Evolutionary conservation across 1,140 invertebrate genomes (phyloP).

Genomic region (Scaptomyza montana): DNA sequence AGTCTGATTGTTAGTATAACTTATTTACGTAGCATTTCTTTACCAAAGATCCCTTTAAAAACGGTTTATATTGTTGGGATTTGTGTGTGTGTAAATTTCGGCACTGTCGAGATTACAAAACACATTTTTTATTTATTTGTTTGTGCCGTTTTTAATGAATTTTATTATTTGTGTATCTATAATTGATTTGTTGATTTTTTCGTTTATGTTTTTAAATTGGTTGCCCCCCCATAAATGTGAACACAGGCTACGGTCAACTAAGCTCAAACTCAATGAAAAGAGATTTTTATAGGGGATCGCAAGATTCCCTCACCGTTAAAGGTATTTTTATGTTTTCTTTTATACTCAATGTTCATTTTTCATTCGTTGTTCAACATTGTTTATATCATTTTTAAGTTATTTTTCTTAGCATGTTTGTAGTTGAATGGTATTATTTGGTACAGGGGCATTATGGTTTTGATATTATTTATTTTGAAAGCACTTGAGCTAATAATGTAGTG

Average conservation of each 20-base stretch:
- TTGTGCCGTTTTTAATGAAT: constrained; percentile 56
- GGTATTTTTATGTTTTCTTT: constrained; percentile 83
- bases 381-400: constrained; percentile 42
- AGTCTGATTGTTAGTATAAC: not conserved
- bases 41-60: not conserved
- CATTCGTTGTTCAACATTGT: constrained; percentile 24
- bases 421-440: constrained; percentile 41
- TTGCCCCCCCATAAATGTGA: constrained; percentile 30
- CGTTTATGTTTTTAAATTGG: constrained; percentile 82
- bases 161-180: constrained; percentile 21
- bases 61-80: constrained; percentile 1
- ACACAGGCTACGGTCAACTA: constrained; percentile 82
- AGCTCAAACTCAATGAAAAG: constrained; percentile 89
- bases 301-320: constrained; percentile 91
- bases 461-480: constrained; percentile 21
- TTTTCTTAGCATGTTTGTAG: constrained; percentile 44
- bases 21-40: not conserved
- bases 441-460: constrained; percentile 10
- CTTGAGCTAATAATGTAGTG: constrained; percentile 22
- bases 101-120: constrained; percentile 22
- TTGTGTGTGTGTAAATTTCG: constrained; percentile 46
- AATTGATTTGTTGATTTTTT: constrained; percentile 59
- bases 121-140: constrained; percentile 1
- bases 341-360: constrained; percentile 7
- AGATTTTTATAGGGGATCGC: constrained; percentile 94